phyloP scores from a whole-genome alignment of 2,888 invertebrate species.

The Alitta virens region DNA sequence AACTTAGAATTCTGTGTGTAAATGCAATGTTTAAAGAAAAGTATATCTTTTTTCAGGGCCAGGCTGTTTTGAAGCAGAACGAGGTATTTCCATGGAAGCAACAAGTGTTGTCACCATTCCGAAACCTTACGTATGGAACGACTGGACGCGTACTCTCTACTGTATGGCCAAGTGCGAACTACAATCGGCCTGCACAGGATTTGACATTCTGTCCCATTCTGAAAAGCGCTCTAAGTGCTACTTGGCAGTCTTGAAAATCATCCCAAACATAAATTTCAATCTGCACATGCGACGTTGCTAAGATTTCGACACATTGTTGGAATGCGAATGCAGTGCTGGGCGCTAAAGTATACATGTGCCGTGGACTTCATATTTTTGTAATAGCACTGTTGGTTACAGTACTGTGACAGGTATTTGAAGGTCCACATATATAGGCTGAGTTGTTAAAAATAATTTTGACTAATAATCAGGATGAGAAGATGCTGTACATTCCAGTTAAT shows the following conservation, averaged over 20 bases:
- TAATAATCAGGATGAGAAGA: no score
- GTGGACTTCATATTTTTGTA: no score
- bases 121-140: neutral
- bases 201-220: neutral
- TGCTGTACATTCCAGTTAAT: no score
- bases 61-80: neutral
- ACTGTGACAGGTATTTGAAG: no score
- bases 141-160: neutral
- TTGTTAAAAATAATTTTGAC: no score
- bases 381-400: no score
- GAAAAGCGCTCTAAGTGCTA: neutral
- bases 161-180: neutral
- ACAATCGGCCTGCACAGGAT: neutral
- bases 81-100: neutral
- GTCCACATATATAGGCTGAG: no score
- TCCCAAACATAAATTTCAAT: neutral
- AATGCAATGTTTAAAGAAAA: no score
- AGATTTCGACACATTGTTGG: no score
- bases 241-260: neutral
- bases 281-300: neutral
- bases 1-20: no score
- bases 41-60: conserved; percentile 1
- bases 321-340: no score
- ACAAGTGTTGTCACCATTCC: neutral
- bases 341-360: no score